Evolutionary conservation across 2,113 vertebrate species (phyloP), one percentile per base, ranked within the genome.

Genomic region (Amblyopsis rosae): DNA sequence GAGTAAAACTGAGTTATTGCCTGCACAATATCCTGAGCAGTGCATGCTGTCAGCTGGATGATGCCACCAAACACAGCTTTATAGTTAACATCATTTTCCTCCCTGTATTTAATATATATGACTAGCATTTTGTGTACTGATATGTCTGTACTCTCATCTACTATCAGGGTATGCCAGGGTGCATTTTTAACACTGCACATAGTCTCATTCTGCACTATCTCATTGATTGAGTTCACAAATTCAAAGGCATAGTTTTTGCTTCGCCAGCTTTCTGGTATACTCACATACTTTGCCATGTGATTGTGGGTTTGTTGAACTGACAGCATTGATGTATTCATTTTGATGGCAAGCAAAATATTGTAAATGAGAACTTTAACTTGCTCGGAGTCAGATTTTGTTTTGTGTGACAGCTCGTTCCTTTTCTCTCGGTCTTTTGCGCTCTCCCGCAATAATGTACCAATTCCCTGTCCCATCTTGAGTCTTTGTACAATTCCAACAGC

Each of bases 101-200:
- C 16, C 58, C 57, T 59, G 19, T 32, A 59, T 35, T 59, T 59
- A 12, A 12, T 41, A 35, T 59, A 33, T 12, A 59, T 26, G 1
- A 13, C 32, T 33, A 35, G 57, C 32, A 59, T 59, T 35, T 35
- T 59, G 32, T 59, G 57, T 11, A 48, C 49, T 12, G 51, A 9
- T 35, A 75, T 59, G 48, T 69, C 55, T 46, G 73, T 69, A 59
- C 73, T 75, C 13, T 65, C 62, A 59, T 65, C 67, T 13, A 76
- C 41, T 26, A 65, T 70, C 26, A 64, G 15, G 16, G 61, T 58
- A 45, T 59, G 59, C 33, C 12, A 33, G 2, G 57, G 26, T 9
- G 33, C 57, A 11, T 12, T 35, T 26, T 16, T 50, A 35, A 69
- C 46, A 19, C 32, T 67, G 4, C 41, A 19, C 17, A 68, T 46